Percentiles rank a stretch among this genome's conserved stretches.
Evolutionary conservation across 2,888 invertebrate genomes (phyloP).

Genomic region (Stratiomys singularior): DNA sequence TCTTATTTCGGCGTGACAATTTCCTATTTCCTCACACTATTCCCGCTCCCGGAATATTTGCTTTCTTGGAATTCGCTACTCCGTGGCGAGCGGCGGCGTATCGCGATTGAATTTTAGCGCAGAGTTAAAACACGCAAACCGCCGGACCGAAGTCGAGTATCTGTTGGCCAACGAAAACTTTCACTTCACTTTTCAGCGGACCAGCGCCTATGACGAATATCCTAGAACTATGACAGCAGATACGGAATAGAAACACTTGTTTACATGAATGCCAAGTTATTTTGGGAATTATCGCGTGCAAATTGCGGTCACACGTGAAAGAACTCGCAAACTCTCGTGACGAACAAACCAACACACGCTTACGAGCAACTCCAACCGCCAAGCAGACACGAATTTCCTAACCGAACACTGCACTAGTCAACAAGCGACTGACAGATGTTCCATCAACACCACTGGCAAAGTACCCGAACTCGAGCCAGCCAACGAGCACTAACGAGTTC

Average conservation of each 20-base stretch:
- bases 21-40: slow-evolving; percentile 14
- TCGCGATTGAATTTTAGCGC: background rate
- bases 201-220: background rate
- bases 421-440: slow-evolving; percentile 2
- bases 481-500: no score
- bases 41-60: background rate
- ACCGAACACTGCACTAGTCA: background rate
- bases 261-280: background rate
- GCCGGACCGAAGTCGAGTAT: background rate
- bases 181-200: background rate
- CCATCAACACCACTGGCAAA: no score
- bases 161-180: background rate
- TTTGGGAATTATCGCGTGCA: background rate
- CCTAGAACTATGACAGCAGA: background rate
- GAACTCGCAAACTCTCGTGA: background rate
- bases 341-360: background rate
- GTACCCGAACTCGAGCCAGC: no score
- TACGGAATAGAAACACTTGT: background rate
- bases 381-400: background rate
- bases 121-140: background rate
- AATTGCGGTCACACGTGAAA: slow-evolving; percentile 16
- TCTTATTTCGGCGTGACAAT: slow-evolving; percentile 5
- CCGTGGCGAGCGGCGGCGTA: background rate
- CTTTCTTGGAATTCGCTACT: slow-evolving; percentile 8
- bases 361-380: background rate